Percentiles rank a stretch among this genome's conserved stretches.
phyloP scores from a whole-genome alignment of 2,797 vertebrate species.

The Lycodopsis pacificus region DNA sequence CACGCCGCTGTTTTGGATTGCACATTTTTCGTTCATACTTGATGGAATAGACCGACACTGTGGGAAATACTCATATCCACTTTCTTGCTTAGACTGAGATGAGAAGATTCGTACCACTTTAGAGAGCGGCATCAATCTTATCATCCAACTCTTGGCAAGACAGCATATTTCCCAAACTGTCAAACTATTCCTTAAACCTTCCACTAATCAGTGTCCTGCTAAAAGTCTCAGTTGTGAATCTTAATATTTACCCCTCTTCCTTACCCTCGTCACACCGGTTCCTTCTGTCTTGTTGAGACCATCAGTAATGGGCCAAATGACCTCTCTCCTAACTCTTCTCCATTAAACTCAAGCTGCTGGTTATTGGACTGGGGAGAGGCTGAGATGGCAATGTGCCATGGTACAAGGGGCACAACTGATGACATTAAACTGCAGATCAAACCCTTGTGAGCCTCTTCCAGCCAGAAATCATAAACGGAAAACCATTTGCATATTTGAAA shows the following conservation, averaged over 20 bases:
- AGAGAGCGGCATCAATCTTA: neutral
- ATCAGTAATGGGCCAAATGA: slow-evolving; percentile 76
- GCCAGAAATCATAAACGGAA: slow-evolving; percentile 71
- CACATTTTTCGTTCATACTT: slow-evolving; percentile 13
- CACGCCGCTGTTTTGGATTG: neutral
- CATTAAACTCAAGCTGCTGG: slow-evolving; percentile 75
- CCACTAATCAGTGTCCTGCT: slow-evolving; percentile 35
- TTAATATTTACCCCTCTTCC: slow-evolving; percentile 49
- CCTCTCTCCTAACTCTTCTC: slow-evolving; percentile 78
- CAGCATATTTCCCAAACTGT: slow-evolving; percentile 9
- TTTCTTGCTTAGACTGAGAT: neutral
- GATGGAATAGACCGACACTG: neutral
- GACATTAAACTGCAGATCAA: slow-evolving; percentile 79
- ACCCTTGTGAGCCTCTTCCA: slow-evolving; percentile 64
- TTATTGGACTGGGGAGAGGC: slow-evolving; percentile 73
- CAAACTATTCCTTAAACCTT: slow-evolving; percentile 26
- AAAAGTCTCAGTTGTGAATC: slow-evolving; percentile 45
- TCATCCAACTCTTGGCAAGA: neutral
- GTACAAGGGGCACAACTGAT: slow-evolving; percentile 73
- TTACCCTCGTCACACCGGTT: slow-evolving; percentile 44
- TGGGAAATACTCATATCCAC: neutral
- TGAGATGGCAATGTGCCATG: slow-evolving; percentile 70
- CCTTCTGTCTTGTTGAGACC: slow-evolving; percentile 64
- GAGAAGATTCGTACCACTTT: neutral
- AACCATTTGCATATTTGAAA: slow-evolving; percentile 73